Evolutionary conservation across 2,888 invertebrate genomes (phyloP), one percentile per base, ranked within the genome.

Genomic region (Agrotis ipsilon): DNA sequence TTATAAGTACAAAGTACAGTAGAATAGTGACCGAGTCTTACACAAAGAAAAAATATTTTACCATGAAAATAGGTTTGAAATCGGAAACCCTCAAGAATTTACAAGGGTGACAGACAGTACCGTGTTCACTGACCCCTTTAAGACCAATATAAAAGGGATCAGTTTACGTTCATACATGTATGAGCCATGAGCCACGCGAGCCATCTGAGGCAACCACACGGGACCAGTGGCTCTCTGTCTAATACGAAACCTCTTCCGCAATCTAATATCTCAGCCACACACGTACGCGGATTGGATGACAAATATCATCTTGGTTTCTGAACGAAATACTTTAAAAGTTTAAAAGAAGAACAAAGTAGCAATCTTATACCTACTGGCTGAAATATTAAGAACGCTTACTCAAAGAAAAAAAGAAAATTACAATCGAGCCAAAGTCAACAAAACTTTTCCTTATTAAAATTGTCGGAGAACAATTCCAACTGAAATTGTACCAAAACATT

Each of bases 91-190:
- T 27, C 1, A 39, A 57, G 11, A 65, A 72, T 54, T 54, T 67
- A 63, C 58, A 62, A 46, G 63, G 68, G 67, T 72, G 66, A 68
- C 51, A 61, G 52, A 72, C 57, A 21, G 46, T 14, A 57, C 18
- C 45, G 48, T 75, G 69, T 66, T 67, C 71, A 75, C 59, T 80
- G 72, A 84, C 72, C 77, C 75, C 52, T 70, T 68, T 79, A 81
- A 77, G 75, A 74, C 64, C 62, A 68, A 81, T 79, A 77, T 74
- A 67, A 60, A 65, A 72, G 71, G 75, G 75, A 85, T 82, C 77
- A 68, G 66, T 68, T 84, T 81, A 74, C 79, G 57, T 62, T 63
- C 71, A 65, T 74, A 55, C 63, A 60, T 61, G 60, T 49, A 64
- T 74, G 45, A 72, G n/a, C 55, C n/a, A 54, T 54, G 62, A 60